Conservation (phyloP, 2,113 vertebrate genomes). For the Xyliphius kryptos region DNA sequence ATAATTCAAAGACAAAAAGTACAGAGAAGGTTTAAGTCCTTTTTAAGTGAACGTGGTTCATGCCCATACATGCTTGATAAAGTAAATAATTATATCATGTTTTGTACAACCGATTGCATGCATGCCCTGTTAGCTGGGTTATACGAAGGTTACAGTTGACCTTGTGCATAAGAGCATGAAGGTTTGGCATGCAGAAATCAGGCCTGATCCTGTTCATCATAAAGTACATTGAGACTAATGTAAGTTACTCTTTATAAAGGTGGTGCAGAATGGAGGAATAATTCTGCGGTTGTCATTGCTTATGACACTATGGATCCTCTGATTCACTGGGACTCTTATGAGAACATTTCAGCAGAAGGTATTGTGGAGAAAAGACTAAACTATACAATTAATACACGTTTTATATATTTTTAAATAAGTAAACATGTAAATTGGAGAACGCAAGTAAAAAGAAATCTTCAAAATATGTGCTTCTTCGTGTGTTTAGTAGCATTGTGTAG, state of each 20-base stretch:
- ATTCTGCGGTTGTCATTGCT: constrained; percentile 67
- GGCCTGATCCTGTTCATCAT: neutral
- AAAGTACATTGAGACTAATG: neutral
- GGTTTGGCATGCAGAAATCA: too few relatives aligned
- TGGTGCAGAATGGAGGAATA: constrained; percentile 65
- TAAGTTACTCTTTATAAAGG: constrained; percentile 50
- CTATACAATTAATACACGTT: too few relatives aligned
- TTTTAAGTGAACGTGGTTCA: neutral
- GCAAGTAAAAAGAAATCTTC: too few relatives aligned
- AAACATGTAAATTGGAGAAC: too few relatives aligned
- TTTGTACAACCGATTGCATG: neutral
- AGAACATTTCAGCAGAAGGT: constrained; percentile 69
- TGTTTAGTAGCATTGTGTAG: too few relatives aligned
- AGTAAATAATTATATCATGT: neutral
- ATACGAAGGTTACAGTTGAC: too few relatives aligned
- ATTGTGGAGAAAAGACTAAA: constrained; percentile 4
- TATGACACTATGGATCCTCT: constrained; percentile 77
- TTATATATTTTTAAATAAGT: too few relatives aligned
- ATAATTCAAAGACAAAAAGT: too few relatives aligned
- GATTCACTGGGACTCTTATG: constrained; percentile 80
- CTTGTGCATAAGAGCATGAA: too few relatives aligned
- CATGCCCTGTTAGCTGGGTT: too few relatives aligned
- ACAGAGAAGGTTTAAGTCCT: too few relatives aligned
- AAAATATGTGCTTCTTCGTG: too few relatives aligned
- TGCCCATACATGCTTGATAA: neutral